phyloP scores from a whole-genome alignment of 1,140 invertebrate genomes.

The Diorhabda elongata region DNA sequence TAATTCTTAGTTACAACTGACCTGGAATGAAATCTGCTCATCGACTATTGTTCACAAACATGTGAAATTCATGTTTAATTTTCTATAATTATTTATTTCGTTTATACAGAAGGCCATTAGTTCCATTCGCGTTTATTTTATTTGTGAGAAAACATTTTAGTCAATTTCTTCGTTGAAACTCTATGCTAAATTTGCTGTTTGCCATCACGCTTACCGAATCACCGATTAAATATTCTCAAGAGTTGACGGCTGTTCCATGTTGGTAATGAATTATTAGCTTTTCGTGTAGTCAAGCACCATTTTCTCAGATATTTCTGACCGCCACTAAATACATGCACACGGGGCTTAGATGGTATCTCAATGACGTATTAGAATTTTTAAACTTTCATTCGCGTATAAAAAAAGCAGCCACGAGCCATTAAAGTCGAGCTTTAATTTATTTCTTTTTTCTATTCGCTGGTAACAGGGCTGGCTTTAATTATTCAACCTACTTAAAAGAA shows the following conservation, averaged over 20 bases:
- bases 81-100: too few species aligned
- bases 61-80: too few species aligned
- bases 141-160: too few species aligned
- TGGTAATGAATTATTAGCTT: conserved; percentile 28
- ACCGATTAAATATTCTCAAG: conserved; percentile 25
- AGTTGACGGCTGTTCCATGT: conserved; percentile 27
- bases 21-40: too few species aligned
- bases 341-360: conserved; percentile 39
- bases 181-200: conserved; percentile 2
- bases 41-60: too few species aligned
- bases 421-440: conserved; percentile 31
- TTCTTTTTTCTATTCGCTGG: not conserved
- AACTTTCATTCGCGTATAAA: conserved; percentile 40
- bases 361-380: conserved; percentile 44
- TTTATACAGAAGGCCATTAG: too few species aligned
- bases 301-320: conserved; percentile 11
- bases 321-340: conserved; percentile 28
- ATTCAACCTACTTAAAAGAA: too few species aligned
- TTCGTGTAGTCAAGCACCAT: conserved; percentile 25
- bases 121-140: too few species aligned
- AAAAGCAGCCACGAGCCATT: conserved; percentile 40
- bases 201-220: not conserved
- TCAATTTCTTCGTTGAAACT: not conserved
- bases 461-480: too few species aligned
- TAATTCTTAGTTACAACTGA: too few species aligned